Percentiles rank a stretch among this genome's conserved stretches.
phyloP scores from a whole-genome alignment of 2,797 vertebrate genomes.

The Characodon lateralis region DNA sequence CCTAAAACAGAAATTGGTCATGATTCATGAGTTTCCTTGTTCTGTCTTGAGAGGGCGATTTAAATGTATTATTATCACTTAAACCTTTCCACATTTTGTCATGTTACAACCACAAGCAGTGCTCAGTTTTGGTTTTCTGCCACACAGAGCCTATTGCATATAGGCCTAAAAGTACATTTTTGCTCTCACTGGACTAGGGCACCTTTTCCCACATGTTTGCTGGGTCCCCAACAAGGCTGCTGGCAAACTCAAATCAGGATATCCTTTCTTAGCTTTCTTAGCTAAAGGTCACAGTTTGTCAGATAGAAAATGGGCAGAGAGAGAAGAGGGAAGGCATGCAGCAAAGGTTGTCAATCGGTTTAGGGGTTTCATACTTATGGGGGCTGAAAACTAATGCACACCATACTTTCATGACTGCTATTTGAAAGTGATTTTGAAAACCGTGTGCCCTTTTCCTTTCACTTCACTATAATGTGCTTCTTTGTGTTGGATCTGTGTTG shows the following conservation, averaged over 20 bases:
- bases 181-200: not conserved
- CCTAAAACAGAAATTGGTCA: slow-evolving; percentile 52
- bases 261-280: not conserved
- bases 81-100: not conserved
- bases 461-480: not conserved
- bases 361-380: too few species aligned
- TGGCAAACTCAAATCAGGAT: not conserved
- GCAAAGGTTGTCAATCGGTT: not conserved
- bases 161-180: not conserved
- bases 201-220: not conserved
- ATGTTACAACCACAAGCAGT: too few species aligned
- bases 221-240: not conserved
- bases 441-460: too few species aligned
- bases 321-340: not conserved
- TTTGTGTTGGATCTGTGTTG: not conserved
- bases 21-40: not conserved
- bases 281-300: not conserved
- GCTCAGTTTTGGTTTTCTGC: too few species aligned
- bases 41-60: not conserved
- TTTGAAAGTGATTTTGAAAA: too few species aligned
- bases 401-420: too few species aligned
- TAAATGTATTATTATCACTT: not conserved
- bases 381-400: too few species aligned
- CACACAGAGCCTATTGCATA: not conserved
- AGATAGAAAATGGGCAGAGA: not conserved